Evolutionary conservation across 2,888 invertebrate genomes (phyloP).

Genomic region (Teleogryllus oceanicus): DNA sequence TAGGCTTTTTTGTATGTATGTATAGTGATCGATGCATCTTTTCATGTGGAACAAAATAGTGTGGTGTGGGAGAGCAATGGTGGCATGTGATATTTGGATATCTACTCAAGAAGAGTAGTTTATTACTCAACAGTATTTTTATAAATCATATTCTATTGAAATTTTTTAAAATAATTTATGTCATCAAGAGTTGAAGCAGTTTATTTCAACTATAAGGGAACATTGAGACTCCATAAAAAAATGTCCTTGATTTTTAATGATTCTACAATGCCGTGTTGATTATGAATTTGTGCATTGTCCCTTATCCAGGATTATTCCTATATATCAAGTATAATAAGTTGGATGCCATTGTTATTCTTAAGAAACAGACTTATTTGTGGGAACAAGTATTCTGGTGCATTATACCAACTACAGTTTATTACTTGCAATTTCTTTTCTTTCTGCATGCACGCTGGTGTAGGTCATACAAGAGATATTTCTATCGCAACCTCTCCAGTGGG

Average conservation of each 20-base stretch:
- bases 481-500: conserved; percentile 57
- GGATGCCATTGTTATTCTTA: not conserved
- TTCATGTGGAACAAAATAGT: not conserved
- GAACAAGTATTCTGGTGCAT: conserved; percentile 1
- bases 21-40: not conserved
- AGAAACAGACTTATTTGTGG: not conserved
- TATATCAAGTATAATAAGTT: not conserved
- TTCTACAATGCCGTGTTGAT: too few species aligned
- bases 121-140: too few species aligned
- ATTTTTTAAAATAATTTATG: too few species aligned
- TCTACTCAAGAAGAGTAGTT: too few species aligned
- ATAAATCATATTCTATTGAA: too few species aligned
- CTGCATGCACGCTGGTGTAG: conserved; percentile 46
- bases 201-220: too few species aligned
- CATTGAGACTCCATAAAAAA: too few species aligned
- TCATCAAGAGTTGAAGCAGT: too few species aligned
- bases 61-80: not conserved
- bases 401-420: conserved; percentile 26
- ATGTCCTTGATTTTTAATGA: too few species aligned
- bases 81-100: not conserved
- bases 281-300: too few species aligned
- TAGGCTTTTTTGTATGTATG: not conserved
- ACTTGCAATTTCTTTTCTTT: conserved; percentile 26
- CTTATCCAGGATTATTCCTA: too few species aligned
- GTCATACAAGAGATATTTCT: conserved; percentile 64